Evolutionary conservation across 2,888 invertebrate genomes (phyloP), one percentile per base, ranked within the genome.

Genomic region (Cordilura impudica): DNA sequence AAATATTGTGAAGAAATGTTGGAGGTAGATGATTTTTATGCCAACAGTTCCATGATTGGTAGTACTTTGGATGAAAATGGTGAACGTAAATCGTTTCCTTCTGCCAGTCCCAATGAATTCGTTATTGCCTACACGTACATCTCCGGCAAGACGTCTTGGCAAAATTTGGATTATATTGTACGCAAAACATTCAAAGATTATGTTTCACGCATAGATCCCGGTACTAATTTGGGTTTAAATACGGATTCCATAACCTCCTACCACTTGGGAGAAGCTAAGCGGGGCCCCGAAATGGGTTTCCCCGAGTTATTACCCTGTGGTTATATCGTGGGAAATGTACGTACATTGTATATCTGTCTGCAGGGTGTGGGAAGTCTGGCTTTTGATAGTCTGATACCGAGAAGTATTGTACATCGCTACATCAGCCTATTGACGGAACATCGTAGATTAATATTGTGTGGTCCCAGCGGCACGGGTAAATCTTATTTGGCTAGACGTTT

Each of bases 401-500:
- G 98, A 91, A 96, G 97, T 86, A 97, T 98, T 85, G 95, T 99
- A 67, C 97, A 98, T 91, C 94, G 98, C 89, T 96, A 96, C 86
- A 93, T 97, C 54, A 94, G 94, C n/a, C 91, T 98, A 67, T 91
- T 99, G 81, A 94, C 96, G 63, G 98, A 98, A 87, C 98, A 98
- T 89, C 92, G 98, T 23, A 92, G 99, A 54, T 94, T 99, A 78
- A 98, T 99, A 81, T 91, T 99, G 14, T 98, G 98, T 90, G 99
- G 99, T 0, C 98, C 98, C 1, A 96, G 96, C 86, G 98, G 98
- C 49, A 98, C 98, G 0, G 98, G 99, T 16, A 99, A 99, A 90
- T 98, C 98, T 0, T 98, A 98, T 89, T 91, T 99, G 82, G 98
- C 98, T 6, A 96, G 97, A 26, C 95, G 97, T 87, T 91, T 99